Conservation (phyloP, 2,113 vertebrate genomes). For the Glaucomys volans region DNA sequence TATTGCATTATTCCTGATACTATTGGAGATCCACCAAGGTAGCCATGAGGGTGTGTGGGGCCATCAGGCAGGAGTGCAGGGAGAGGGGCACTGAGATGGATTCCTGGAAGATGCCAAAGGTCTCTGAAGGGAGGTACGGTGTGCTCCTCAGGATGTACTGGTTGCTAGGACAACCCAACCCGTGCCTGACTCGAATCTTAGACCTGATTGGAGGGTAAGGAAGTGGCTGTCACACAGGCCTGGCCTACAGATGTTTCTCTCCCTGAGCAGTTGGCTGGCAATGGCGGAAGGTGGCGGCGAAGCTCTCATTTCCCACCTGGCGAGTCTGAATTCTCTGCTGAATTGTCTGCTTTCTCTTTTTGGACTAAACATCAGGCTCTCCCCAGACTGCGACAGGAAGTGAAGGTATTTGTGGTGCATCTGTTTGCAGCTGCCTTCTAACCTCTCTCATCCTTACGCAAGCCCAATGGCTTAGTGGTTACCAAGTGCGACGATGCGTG, state of each 20-base stretch:
- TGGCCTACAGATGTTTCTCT: background rate
- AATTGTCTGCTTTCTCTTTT: background rate
- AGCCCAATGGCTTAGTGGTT: background rate
- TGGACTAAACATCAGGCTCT: background rate
- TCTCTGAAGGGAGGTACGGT: background rate
- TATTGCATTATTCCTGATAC: fast-evolving
- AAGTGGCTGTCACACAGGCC: too few relatives aligned
- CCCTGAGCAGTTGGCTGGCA: background rate
- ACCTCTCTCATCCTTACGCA: background rate
- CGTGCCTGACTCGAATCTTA: fast-evolving
- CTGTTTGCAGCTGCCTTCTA: slow-evolving; percentile 3
- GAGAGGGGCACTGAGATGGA: too few relatives aligned
- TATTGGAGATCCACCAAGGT: background rate
- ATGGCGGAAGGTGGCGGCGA: fast-evolving
- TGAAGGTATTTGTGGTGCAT: background rate
- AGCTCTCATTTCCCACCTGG: background rate
- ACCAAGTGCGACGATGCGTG: background rate
- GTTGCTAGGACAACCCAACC: background rate
- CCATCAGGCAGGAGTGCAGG: background rate
- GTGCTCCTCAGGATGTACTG: background rate
- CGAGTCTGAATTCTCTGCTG: background rate
- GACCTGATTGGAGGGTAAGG: background rate
- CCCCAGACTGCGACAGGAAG: background rate
- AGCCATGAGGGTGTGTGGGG: background rate
- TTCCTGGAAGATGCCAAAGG: background rate